Evolutionary conservation across 2,888 invertebrate genomes (phyloP).

Genomic region (Agapostemon virescens): DNA sequence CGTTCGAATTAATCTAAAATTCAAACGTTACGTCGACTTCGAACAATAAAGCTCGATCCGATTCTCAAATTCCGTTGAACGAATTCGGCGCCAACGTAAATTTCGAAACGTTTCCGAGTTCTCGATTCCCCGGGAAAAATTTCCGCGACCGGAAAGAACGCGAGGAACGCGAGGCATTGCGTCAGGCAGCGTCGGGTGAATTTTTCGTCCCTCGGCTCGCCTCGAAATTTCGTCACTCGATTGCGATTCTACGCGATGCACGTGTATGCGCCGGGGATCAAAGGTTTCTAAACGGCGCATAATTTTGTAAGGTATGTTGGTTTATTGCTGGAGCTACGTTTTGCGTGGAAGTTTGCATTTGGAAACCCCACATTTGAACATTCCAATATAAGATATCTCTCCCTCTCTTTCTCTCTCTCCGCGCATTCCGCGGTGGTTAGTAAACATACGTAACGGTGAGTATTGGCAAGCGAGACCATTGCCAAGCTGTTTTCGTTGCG

Average conservation of each 20-base stretch:
- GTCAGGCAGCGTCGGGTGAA: neutral
- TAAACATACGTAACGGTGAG: constrained; percentile 15
- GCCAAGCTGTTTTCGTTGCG: constrained; percentile 9
- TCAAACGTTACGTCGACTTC: too few relatives aligned
- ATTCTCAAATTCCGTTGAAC: neutral
- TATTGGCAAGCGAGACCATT: neutral
- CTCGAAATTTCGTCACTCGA: constrained; percentile 16
- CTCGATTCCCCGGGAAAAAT: neutral
- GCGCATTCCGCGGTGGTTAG: constrained; percentile 16
- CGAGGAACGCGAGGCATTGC: neutral
- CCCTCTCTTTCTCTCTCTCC: neutral
- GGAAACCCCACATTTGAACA: constrained; percentile 18
- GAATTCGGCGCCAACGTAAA: neutral
- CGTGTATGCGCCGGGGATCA: constrained; percentile 1
- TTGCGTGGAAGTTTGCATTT: neutral
- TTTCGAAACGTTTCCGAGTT: neutral
- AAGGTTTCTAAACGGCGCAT: constrained; percentile 14
- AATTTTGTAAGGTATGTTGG: constrained; percentile 6
- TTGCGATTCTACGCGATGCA: neutral
- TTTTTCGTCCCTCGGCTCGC: neutral
- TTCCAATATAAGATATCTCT: constrained; percentile 11
- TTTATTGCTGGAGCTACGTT: constrained; percentile 13
- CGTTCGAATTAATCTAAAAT: neutral
- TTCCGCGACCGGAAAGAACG: neutral
- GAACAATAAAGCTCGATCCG: neutral